A percentile compares a stretch with the other conserved stretches of the same genome.
phyloP scores from a whole-genome alignment of 2,113 vertebrate species.

The Chloropsis cyanopogon region DNA sequence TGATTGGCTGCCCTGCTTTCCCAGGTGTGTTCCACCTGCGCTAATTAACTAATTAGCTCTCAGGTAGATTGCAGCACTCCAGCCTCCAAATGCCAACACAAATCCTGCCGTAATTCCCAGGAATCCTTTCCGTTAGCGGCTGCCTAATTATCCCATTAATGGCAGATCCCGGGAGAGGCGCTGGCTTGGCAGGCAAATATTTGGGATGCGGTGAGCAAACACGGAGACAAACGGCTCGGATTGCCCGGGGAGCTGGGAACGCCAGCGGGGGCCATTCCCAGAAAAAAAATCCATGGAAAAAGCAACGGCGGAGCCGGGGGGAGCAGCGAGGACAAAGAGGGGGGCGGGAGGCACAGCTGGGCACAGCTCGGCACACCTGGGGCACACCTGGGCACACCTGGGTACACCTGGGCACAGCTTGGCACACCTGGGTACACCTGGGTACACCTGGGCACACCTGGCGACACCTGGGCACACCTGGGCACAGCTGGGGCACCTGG shows the following conservation, averaged over 20 bases:
- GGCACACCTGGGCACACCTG: neutral
- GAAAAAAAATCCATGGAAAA: slow-evolving; percentile 59
- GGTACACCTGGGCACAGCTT: too few species aligned
- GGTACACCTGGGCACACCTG: too few species aligned
- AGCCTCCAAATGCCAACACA: slow-evolving; percentile 95
- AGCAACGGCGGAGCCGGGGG: slow-evolving; percentile 24
- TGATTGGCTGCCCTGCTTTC: slow-evolving; percentile 76
- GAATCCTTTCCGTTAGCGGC: slow-evolving; percentile 97
- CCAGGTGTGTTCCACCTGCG: slow-evolving; percentile 86
- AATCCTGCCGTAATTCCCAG: slow-evolving; percentile 98
- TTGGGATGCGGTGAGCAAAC: slow-evolving; percentile 98
- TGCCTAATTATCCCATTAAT: slow-evolving; percentile 99
- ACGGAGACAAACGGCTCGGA: slow-evolving; percentile 92
- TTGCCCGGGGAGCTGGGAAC: slow-evolving; percentile 83
- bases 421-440: too few species aligned
- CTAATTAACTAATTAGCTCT: slow-evolving; percentile 91
- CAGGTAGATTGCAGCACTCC: slow-evolving; percentile 93
- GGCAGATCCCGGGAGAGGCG: slow-evolving; percentile 93
- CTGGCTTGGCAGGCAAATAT: slow-evolving; percentile 96
- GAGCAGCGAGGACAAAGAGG: neutral
- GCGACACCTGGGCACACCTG: too few species aligned
- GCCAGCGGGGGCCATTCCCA: slow-evolving; percentile 76
- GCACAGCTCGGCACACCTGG: too few species aligned
- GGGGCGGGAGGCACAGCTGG: neutral
- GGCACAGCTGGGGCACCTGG: too few species aligned